Base-by-base conservation (phyloP, 2,888 invertebrate species). In the Ctena decussata region DNA sequence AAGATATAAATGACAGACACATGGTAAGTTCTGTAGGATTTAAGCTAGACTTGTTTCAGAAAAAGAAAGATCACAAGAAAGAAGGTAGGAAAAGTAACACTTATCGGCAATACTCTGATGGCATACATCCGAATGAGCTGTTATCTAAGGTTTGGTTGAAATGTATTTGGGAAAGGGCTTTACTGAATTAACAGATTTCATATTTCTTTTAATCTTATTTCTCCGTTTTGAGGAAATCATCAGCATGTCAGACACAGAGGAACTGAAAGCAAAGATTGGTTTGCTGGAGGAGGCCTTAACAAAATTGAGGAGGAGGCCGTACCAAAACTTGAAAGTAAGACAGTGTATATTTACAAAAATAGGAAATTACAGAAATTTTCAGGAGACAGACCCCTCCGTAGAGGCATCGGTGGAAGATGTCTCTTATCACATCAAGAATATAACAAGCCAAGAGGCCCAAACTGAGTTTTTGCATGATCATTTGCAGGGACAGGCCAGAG, bases 351-450 rank as follows among this genome's bases (percentile, higher is more conserved):
- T 27, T 32, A 27, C 24, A 76, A 57, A 30, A 70, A 81, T 5
- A 75, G 76, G 49, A 81, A 81, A 71, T 37, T 81, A 32, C 70
- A 60, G 18, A 81, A 70, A 76, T 76, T 81, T 39, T 69, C 65
- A 37, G 76, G 75, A 53, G 1, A 35, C 24, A 12, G 81, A 76
- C 11, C 60, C 60, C 1, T 53, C 70, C 18, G 57, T 76, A 6
- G 75, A 70, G 6, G 81, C 75, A 39, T 81, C 76, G 81, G 70
- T 81, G 27, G 75, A 81, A 24, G 75, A 72, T 35, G 72, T 35
- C 0, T n/a, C 70, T 15, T 44, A 80, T 41, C 71, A 81, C 18
- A n/a, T 81, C 3, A 75, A 76, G 21, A 76, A 75, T 18, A 76
- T 81, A 18, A 37, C 49, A 8, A n/a, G n/a, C 30, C 18, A n/a